Evolutionary conservation across 2,888 invertebrate genomes (phyloP), one percentile per base, ranked within the genome.

Genomic region (Athalia circularis): DNA sequence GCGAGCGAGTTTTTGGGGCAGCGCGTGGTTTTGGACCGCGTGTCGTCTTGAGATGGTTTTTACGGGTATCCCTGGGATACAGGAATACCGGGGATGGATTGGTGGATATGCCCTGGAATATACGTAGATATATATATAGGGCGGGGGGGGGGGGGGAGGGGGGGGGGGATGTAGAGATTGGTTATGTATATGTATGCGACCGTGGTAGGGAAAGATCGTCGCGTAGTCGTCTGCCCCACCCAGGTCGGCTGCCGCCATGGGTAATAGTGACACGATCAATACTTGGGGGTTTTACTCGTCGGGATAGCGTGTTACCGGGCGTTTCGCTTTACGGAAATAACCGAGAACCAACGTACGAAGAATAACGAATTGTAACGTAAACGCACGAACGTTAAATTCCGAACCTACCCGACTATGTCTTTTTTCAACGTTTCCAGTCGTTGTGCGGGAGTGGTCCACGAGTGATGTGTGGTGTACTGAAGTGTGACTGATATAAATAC

Each of bases 391-490:
- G 81, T 81, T 86, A 86, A 83, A 84, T 85, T 86, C 86, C 87
- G 87, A 87, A 83, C 83, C 83, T 81, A 81, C 77, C 86, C 87
- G 88, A 88, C 65, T 7, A 15, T 54, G 29, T 29, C 29, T 29
- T 29, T 29, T 29, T 15, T 29, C 13, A 8, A 87, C 86, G 86
- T 88, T 87, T 85, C 88, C 90, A 90, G 89, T 90, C 87, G 87
- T 85, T 86, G 90, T 87, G 89, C 89, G 89, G 90, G 90, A 90
- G 89, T 89, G 89, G 90, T 89, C 89, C 87, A 82, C 83, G 88
- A 88, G 89, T 88, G 88, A 90, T 89, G 89, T 89, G 86, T 85
- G 85, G 84, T 85, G 87, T 29, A 29, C 29, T 86, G 87, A 86
- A 83, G 88, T 86, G 87, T 87, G 88, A 88, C 84, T 86, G 86